Conservation (phyloP, 2,888 invertebrate species). For the Bugulina stolonifera region DNA sequence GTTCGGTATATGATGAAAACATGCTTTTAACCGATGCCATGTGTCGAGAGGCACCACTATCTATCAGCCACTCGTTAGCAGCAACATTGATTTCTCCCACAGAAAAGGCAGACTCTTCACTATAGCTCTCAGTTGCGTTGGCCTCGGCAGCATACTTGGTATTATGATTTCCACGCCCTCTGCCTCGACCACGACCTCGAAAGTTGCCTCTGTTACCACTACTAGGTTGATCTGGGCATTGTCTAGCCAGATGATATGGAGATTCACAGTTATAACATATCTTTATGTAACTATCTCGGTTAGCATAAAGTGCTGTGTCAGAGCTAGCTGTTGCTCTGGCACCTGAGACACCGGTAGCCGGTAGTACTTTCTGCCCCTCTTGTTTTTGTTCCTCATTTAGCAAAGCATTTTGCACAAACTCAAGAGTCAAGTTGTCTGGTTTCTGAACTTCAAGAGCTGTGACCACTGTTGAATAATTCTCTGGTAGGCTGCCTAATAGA, state of each 20-base stretch:
- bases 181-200: neutral
- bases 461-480: constrained; percentile 16
- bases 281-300: constrained; percentile 4
- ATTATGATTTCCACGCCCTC: constrained; percentile 1
- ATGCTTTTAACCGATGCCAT: constrained; percentile 2
- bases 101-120: constrained; percentile 1
- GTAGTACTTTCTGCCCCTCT: constrained; percentile 1
- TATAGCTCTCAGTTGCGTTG: constrained; percentile 1
- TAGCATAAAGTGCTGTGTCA: neutral
- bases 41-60: constrained; percentile 27
- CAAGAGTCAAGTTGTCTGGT: neutral
- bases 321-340: neutral
- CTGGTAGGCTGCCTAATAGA: constrained; percentile 25
- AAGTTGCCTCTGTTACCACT: neutral
- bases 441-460: constrained; percentile 3
- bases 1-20: neutral
- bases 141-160: neutral
- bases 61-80: constrained; percentile 23
- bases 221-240: constrained; percentile 1
- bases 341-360: neutral
- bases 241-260: neutral
- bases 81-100: constrained; percentile 1
- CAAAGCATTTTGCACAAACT: neutral
- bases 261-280: neutral
- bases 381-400: neutral